phyloP scores from a whole-genome alignment of 1,140 invertebrate species.

The Ctenoplectra terminalis region DNA sequence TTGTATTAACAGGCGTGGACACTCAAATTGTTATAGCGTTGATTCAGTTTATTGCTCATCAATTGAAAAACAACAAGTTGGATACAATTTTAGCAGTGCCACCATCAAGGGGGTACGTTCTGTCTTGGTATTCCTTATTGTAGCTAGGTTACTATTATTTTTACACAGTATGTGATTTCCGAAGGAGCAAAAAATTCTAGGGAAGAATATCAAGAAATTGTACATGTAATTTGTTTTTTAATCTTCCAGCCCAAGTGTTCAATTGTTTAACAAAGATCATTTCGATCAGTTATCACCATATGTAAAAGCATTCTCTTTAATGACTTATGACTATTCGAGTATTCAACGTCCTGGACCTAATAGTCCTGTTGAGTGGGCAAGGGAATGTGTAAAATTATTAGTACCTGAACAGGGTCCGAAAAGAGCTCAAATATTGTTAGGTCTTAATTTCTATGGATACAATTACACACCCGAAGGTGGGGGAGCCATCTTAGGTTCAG shows the following conservation, averaged over 20 bases:
- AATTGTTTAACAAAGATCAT: slow-evolving; percentile 90
- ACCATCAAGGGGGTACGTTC: slow-evolving; percentile 87
- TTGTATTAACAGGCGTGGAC: slow-evolving; percentile 86
- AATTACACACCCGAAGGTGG: slow-evolving; percentile 91
- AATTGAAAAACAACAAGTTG: slow-evolving; percentile 84
- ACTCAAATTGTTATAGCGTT: slow-evolving; percentile 85
- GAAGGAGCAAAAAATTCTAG: not conserved
- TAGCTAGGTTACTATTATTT: not conserved
- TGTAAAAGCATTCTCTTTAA: slow-evolving; percentile 94
- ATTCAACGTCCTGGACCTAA: slow-evolving; percentile 93
- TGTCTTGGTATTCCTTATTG: not conserved
- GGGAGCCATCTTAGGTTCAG: slow-evolving; percentile 89
- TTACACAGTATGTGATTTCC: not conserved
- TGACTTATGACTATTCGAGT: slow-evolving; percentile 97
- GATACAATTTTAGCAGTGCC: slow-evolving; percentile 93
- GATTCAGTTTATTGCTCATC: slow-evolving; percentile 85
- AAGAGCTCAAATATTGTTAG: slow-evolving; percentile 91
- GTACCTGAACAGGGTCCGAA: slow-evolving; percentile 85
- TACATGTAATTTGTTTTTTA: slow-evolving; percentile 10
- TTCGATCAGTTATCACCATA: slow-evolving; percentile 90
- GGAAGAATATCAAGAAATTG: not conserved
- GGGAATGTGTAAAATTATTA: slow-evolving; percentile 89
- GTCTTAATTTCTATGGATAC: slow-evolving; percentile 97
- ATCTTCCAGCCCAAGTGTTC: slow-evolving; percentile 79
- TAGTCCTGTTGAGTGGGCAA: slow-evolving; percentile 93